Conservation (phyloP, 2,797 vertebrate species). For the Stomatorhinus walkeri region DNA sequence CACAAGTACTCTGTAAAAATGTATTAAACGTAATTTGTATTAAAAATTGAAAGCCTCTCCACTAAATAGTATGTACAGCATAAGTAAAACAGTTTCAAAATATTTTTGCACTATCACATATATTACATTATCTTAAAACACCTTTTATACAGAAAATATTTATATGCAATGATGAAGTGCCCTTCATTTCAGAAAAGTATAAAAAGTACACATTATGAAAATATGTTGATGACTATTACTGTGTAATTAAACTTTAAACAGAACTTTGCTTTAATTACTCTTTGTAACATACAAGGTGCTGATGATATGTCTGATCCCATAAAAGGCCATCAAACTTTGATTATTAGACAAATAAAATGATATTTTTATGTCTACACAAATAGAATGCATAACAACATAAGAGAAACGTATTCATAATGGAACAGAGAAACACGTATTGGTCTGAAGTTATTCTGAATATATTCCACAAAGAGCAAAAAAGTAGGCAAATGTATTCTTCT, state of each 20-base stretch:
- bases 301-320: conserved; percentile 57
- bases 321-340: conserved; percentile 56
- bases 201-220: conserved; percentile 61
- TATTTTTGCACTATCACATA: conserved; percentile 78
- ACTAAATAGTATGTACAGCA: conserved; percentile 80
- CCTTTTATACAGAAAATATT: conserved; percentile 79
- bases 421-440: conserved; percentile 29
- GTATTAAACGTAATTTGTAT: conserved; percentile 67
- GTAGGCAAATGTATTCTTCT: conserved; percentile 1
- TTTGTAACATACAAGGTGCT: conserved; percentile 67
- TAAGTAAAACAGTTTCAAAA: conserved; percentile 77
- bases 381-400: conserved; percentile 53
- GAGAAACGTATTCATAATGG: conserved; percentile 38
- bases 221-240: conserved; percentile 57
- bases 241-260: conserved; percentile 64
- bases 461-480: background rate
- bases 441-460: conserved; percentile 22
- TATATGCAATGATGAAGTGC: conserved; percentile 80
- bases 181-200: conserved; percentile 59
- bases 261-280: conserved; percentile 49
- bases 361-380: conserved; percentile 54
- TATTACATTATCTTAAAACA: conserved; percentile 79
- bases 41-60: conserved; percentile 73
- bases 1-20: conserved; percentile 75
- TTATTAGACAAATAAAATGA: conserved; percentile 30